A percentile compares a stretch with the other conserved stretches of the same genome.
Evolutionary conservation across 2,113 vertebrate species (phyloP).

Genomic region (Sclerurus mexicanus): DNA sequence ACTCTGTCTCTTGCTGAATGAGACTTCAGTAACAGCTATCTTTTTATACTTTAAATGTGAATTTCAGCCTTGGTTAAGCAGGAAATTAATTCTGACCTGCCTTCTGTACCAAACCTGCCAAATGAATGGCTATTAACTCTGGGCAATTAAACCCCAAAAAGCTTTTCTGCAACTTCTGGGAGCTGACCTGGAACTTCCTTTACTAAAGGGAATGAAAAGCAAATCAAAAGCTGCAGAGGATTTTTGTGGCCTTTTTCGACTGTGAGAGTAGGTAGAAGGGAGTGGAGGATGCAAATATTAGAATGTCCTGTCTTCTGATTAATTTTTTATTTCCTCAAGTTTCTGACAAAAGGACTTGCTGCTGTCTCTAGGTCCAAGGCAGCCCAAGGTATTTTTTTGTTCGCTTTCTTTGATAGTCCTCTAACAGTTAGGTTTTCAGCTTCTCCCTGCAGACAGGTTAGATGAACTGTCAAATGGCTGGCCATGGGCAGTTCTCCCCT

Average conservation of each 20-base stretch:
- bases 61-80: slow-evolving; percentile 34
- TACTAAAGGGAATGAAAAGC: neutral
- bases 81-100: slow-evolving; percentile 38
- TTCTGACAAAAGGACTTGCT: neutral
- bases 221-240: slow-evolving; percentile 7
- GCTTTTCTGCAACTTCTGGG: slow-evolving; percentile 58
- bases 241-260: neutral
- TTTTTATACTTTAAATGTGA: slow-evolving; percentile 17
- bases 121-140: slow-evolving; percentile 69
- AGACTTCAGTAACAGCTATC: neutral
- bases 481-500: neutral
- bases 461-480: accelerated
- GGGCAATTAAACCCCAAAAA: slow-evolving; percentile 60
- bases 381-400: neutral
- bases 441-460: neutral
- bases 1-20: neutral
- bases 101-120: slow-evolving; percentile 18
- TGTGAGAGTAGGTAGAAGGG: accelerated
- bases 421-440: neutral
- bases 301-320: neutral
- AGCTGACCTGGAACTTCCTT: slow-evolving; percentile 63
- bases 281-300: neutral
- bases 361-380: neutral
- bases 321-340: neutral
- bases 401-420: neutral